Evolutionary conservation across 2,888 invertebrate genomes (phyloP), one percentile per base, ranked within the genome.

Genomic region (Cyclophora albipunctata): DNA sequence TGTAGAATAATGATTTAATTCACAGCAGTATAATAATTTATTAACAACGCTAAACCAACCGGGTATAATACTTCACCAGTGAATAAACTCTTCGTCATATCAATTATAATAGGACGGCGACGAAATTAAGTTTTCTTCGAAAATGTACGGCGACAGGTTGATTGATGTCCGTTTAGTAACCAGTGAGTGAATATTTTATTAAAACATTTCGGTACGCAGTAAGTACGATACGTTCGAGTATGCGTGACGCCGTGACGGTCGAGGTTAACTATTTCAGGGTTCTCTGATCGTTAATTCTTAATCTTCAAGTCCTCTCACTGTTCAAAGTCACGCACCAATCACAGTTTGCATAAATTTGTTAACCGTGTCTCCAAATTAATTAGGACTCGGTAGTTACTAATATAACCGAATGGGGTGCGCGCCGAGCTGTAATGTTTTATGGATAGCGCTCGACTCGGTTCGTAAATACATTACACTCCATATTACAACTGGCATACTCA

Each of bases 161-260:
- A 84, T 84, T 75, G 78, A 82, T 84, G 76, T 75, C 71, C 69
- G 71, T 73, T 78, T 79, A 78, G 80, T 80, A 84, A 81, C 74
- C 69, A 69, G 59, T 71, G 71, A 79, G 71, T 79, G 79, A 81
- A 83, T 84, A 81, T 82, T 83, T 83, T 78, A 83, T 82, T 78
- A 67, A 71, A 66, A 62, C 66, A 66, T 70, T 78, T 66, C 46
- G 48, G 69, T 68, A 69, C 67, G 52, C 35, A 45, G 67, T 67
- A 66, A 57, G 59, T 66, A 65, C 64, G 69, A 37, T 20, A 20
- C 20, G 20, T 20, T 20, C 20, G 20, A 64, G 63, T 67, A 72
- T 77, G 81, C 81, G 80, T 82, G 81, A 74, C 76, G 77, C 62
- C 57, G 69, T 75, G 74, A 78, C 74, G 69, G 71, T 71, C 69